Percentiles rank a stretch among this genome's conserved stretches.
Evolutionary conservation across 2,113 vertebrate species (phyloP).

Genomic region (Isichthys henryi): DNA sequence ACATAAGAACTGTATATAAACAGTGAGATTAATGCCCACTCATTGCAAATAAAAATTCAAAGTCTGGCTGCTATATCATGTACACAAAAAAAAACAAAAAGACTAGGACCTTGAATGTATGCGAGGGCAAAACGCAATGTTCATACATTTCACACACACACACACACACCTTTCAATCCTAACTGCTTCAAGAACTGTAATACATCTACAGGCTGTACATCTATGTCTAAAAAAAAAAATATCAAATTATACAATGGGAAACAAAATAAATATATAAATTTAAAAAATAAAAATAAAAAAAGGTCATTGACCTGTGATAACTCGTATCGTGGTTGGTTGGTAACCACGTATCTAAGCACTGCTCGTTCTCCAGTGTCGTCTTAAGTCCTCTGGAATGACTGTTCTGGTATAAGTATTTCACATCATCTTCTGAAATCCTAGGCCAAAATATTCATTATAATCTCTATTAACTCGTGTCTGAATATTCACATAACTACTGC

Average conservation of each 20-base stretch:
- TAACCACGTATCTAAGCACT: not conserved
- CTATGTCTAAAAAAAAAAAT: not conserved
- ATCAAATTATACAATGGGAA: conserved; percentile 8
- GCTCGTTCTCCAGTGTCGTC: not conserved
- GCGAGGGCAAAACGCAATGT: not conserved
- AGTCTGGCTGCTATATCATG: not conserved
- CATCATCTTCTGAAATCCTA: not conserved
- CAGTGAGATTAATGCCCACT: not conserved
- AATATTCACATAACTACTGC: not conserved
- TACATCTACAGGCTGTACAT: not conserved
- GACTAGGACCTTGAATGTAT: not conserved
- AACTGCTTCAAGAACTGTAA: not conserved
- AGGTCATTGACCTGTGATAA: not conserved
- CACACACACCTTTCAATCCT: not conserved
- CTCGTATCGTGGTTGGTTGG: not conserved
- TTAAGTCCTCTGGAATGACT: not conserved
- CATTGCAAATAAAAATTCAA: not conserved
- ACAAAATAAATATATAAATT: conserved; percentile 10
- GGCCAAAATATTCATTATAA: not conserved
- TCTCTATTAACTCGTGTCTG: not conserved
- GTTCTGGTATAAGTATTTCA: not conserved
- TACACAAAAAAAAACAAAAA: not conserved
- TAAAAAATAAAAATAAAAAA: not conserved
- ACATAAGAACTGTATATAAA: not conserved
- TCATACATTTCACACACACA: not conserved